Base-by-base conservation (phyloP, 2,888 invertebrate genomes). In the Periphyllus acericola region DNA sequence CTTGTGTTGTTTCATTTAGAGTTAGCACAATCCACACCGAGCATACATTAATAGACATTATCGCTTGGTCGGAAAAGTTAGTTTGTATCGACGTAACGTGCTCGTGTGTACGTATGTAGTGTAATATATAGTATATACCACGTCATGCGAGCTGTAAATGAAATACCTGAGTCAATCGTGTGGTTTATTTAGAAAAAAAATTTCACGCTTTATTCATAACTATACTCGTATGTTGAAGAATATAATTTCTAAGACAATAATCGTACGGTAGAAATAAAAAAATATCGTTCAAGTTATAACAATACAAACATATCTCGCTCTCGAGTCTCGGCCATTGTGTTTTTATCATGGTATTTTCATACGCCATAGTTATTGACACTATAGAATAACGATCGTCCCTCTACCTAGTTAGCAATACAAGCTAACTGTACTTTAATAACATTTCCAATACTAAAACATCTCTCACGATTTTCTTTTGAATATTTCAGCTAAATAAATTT, bases 361-460 rank as follows among this genome's bases (percentile, higher is more conserved):
- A n/a, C 32, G 17, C 11, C 29, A 40, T 40, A n/a, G 9, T 40
- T 81, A 81, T 68, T 29, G 40, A 36, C 9, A 68, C 40, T 36
- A 66, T 81, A 29, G 5, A 81, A 81, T 81, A 81, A 40, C n/a
- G 29, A 40, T n/a, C 40, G 40, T 36, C n/a, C 17, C n/a, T 40
- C 40, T n/a, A 34, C 32, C 5, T 40, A 46, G n/a, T 68, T 66
- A 81, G 9, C 81, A 46, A 46, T 25, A 29, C 1, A 34, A 21
- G 36, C 40, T 81, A 81, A 81, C 81, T 68, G 81, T 81, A 81
- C 81, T 75, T 75, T 75, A 75, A 75, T 68, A 46, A 71, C 40
- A n/a, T 40, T 81, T 81, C 25, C 55, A 25, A 34, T 1, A 60
- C 60, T 60, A 34, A 79, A 60, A 79, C 60, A 79, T 11, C n/a